A percentile compares a stretch with the other conserved stretches of the same genome.
Conservation (phyloP, 2,113 vertebrate genomes). For the Synchiropus splendidus region DNA sequence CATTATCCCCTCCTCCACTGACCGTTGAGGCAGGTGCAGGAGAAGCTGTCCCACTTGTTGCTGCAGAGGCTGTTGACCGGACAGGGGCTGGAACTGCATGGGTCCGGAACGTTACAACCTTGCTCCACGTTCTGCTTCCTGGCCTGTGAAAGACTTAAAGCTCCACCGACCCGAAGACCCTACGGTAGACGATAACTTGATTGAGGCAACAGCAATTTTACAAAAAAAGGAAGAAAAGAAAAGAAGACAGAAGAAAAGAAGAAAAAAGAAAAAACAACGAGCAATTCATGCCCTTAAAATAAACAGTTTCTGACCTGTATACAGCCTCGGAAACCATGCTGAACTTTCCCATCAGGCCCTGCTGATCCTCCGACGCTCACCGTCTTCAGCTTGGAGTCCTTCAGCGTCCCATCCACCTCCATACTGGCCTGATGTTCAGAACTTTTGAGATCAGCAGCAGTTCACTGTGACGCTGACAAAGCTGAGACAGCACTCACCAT, state of each 20-base stretch:
- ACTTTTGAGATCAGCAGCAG: not conserved
- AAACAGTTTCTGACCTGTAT: slow-evolving; percentile 69
- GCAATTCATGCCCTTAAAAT: not conserved
- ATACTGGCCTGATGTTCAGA: slow-evolving; percentile 60
- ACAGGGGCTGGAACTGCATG: slow-evolving; percentile 82
- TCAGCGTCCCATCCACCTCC: slow-evolving; percentile 69
- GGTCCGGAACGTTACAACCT: slow-evolving; percentile 79
- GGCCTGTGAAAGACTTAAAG: slow-evolving; percentile 68
- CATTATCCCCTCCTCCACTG: slow-evolving; percentile 15
- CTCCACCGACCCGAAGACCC: slow-evolving; percentile 76
- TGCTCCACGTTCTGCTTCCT: slow-evolving; percentile 72
- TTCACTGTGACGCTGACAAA: not conserved
- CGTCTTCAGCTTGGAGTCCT: slow-evolving; percentile 69
- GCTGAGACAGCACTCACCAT: slow-evolving; percentile 52
- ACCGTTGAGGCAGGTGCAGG: slow-evolving; percentile 84
- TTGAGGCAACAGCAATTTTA: too few relatives aligned
- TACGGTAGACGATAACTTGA: slow-evolving; percentile 28
- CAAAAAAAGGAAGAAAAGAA: too few relatives aligned
- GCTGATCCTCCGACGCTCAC: slow-evolving; percentile 72
- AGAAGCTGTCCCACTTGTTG: slow-evolving; percentile 81
- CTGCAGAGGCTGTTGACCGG: slow-evolving; percentile 82
- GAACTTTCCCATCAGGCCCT: slow-evolving; percentile 58
- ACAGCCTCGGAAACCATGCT: slow-evolving; percentile 81
- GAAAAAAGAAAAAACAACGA: too few relatives aligned
- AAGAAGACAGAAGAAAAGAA: too few relatives aligned